Evolutionary conservation across 2,888 invertebrate species (phyloP).

Genomic region (Gastracanthus pulcherrimus): DNA sequence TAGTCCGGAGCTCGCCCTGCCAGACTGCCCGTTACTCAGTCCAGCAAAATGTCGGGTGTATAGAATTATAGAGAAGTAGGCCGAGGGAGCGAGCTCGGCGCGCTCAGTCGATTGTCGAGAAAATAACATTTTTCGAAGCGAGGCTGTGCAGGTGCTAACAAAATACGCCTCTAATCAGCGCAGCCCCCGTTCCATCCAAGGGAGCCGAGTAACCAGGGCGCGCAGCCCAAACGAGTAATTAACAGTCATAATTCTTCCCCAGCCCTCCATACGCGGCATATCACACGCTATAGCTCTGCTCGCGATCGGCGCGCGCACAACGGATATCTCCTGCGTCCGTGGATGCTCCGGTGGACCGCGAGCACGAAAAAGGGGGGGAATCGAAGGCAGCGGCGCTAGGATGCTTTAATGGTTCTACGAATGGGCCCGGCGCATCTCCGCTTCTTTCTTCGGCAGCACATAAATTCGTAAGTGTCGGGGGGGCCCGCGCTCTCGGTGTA

Average conservation of each 20-base stretch:
- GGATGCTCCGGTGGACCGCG: too few relatives aligned
- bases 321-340: too few relatives aligned
- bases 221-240: slow-evolving; percentile 68
- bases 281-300: neutral
- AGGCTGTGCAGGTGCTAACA: slow-evolving; percentile 32
- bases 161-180: slow-evolving; percentile 1
- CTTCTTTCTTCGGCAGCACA: slow-evolving; percentile 60
- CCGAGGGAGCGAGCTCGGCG: too few relatives aligned
- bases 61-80: neutral
- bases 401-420: slow-evolving; percentile 63
- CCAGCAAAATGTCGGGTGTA: too few relatives aligned
- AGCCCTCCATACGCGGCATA: slow-evolving; percentile 24
- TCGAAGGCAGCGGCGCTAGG: slow-evolving; percentile 60
- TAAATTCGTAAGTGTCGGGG: slow-evolving; percentile 59
- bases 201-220: slow-evolving; percentile 6
- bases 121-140: slow-evolving; percentile 60
- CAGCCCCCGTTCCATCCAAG: neutral
- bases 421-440: slow-evolving; percentile 32
- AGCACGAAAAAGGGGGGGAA: slow-evolving; percentile 45
- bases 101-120: neutral
- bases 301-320: neutral
- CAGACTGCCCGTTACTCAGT: too few relatives aligned
- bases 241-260: slow-evolving; percentile 70
- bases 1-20: too few relatives aligned
- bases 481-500: neutral